Evolutionary conservation across 2,113 vertebrate species (phyloP).

Genomic region (Electrona antarctica): DNA sequence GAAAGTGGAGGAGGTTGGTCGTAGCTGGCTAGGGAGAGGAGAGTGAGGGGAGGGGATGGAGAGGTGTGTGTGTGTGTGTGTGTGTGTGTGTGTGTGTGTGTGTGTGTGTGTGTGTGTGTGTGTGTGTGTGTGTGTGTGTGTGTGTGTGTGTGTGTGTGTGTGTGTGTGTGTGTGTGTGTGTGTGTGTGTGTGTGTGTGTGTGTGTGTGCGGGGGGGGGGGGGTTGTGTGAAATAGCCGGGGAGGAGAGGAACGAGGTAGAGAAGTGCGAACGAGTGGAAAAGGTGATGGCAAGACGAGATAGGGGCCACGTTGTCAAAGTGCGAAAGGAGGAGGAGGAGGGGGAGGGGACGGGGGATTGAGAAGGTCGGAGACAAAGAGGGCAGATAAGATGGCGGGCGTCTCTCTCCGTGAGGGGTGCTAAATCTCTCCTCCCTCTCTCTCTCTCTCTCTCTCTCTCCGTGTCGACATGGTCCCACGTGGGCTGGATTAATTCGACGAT

Average conservation of each 20-base stretch:
- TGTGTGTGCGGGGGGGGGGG: constrained; percentile 10
- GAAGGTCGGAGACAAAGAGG: constrained; percentile 63
- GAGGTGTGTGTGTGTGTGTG: not conserved
- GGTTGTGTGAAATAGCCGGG: constrained; percentile 20
- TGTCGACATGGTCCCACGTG: constrained; percentile 51
- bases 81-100: not conserved
- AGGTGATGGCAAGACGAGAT: constrained; percentile 69
- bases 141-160: not conserved
- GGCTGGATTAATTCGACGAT: constrained; percentile 60
- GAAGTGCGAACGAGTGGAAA: constrained; percentile 43
- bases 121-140: not conserved
- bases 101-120: not conserved
- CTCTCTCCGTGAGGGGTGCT: constrained; percentile 55
- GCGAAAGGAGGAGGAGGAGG: constrained; percentile 48
- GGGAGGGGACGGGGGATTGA: constrained; percentile 24
- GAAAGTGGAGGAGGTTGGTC: not conserved
- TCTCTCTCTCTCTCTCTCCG: constrained; percentile 47
- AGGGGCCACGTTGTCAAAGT: constrained; percentile 50
- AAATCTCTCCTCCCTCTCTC: constrained; percentile 60
- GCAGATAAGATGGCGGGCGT: constrained; percentile 69
- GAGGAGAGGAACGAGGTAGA: constrained; percentile 26
- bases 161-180: not conserved
- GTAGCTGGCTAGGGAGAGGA: constrained; percentile 15
- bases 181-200: no score
- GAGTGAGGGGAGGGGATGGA: not conserved